Evolutionary conservation across 2,113 vertebrate species (phyloP), one percentile per base, ranked within the genome.

Genomic region (Abramis brama): DNA sequence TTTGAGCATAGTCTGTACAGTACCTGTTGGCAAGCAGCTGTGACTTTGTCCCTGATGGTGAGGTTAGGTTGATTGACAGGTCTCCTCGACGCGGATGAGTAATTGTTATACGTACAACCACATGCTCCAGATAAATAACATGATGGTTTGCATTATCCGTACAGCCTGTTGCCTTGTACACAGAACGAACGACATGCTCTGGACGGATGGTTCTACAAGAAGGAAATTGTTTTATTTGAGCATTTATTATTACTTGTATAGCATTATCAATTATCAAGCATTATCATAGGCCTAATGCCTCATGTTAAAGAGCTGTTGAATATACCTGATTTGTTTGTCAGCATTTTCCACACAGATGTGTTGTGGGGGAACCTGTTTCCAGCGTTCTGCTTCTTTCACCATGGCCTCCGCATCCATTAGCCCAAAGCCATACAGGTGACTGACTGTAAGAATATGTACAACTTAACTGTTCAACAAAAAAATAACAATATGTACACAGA

Each of bases 381-480:
- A 99, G 87, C 95, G 95, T 91, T 98, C 97, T 0, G 98, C 98
- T 92, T 99, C 97, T 93, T 96, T 96, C 92, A 99, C 98, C 98
- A 99, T 99, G 36, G 98, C 98, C 94, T 99, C 98, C 0, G 98
- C 98, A 73, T 99, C 98, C 98, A 99, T 99, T 91, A 99, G 93
- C 86, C 98, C 98, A 89, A 99, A 99, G 90, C 98, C 98, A 85
- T 99, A 99, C 45, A 99, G 94, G 83, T 95, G 95, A 86, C 95
- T 95, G 83, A 95, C 94, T 95, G 89, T 25, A 75, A 57, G 62
- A 77, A 82, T 23, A 87, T 85, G 43, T 5, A 78, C 33, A 64
- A 92, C 82, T 88, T 88, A 73, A 52, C 71, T 76, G 33, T 47
- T 89, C 52, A 74, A 75, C 73, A 68, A 85, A 83, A 86, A 90